Conservation (phyloP, 2,797 vertebrate species). For the Valencia hispanica region DNA sequence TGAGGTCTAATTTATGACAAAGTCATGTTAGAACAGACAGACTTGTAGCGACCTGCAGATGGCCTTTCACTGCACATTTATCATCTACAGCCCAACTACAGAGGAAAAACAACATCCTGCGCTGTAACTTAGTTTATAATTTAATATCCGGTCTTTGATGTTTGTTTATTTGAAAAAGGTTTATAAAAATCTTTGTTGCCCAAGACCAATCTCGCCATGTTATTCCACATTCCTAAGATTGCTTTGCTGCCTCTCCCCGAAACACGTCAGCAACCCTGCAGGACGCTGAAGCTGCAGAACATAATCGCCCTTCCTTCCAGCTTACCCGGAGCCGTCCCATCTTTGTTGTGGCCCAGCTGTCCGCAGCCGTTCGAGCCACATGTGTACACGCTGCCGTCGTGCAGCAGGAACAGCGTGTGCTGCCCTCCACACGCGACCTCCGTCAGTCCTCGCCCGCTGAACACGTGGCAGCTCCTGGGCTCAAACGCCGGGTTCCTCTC, state of each 20-base stretch:
- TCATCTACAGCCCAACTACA: too few species aligned
- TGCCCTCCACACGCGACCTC: conserved; percentile 90
- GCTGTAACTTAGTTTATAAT: too few species aligned
- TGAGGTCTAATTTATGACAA: neutral
- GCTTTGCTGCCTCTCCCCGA: neutral
- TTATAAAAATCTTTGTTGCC: neutral
- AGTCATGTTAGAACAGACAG: neutral
- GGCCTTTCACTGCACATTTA: too few species aligned
- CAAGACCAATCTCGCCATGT: neutral
- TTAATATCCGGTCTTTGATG: too few species aligned
- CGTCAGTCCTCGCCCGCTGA: conserved; percentile 84
- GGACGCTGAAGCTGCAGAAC: neutral
- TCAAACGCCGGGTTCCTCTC: conserved; percentile 83
- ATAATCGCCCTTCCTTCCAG: neutral
- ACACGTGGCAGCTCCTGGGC: conserved; percentile 84
- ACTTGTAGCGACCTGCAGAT: neutral
- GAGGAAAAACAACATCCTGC: too few species aligned
- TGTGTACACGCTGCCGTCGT: conserved; percentile 92
- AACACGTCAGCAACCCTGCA: neutral
- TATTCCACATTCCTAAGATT: neutral
- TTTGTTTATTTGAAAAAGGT: too few species aligned
- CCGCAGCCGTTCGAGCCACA: conserved; percentile 92
- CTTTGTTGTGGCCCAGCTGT: conserved; percentile 90
- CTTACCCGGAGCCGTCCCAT: conserved; percentile 87
- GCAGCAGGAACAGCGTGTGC: conserved; percentile 91